Base-by-base conservation (phyloP, 2,888 invertebrate genomes). In the Onchidella celtica region DNA sequence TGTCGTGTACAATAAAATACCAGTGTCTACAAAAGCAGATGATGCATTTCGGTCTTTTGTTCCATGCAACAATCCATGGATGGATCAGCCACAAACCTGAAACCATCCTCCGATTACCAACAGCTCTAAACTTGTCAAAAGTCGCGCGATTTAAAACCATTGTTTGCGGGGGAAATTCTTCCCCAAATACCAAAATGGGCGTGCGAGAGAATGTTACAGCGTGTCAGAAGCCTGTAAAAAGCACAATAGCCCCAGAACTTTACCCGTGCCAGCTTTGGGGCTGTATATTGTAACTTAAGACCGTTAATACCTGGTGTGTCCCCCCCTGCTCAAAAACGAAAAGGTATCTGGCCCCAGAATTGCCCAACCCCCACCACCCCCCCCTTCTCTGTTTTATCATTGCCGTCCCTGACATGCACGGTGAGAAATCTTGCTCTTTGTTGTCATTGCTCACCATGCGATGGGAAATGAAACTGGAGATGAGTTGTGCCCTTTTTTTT, bases 261-360 rank as follows among this genome's bases (percentile, higher is more conserved):
- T 4, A 24, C 73, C 57, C 36, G 61, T 61, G 73, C 61, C 73
- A 73, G 57, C 73, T 29, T 24, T 61, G 14, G n/a, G n/a, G 24
- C 73, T 59, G 57, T 73, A 73, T 73, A 59, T 73, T 73, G 73
- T 73, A 73, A 73, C 73, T 24, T 61, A 73, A 73, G 73, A 73
- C 34, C 11, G 72, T 17, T 32, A 73, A 73, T 57, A 11, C 59
- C 1, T 27, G 59, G 36, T 4, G 57, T 73, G 73, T 57, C 73
- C 57, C 73, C n/a, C 34, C 57, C 14, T 32, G 36, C 24, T 76
- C 65, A 40, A 47, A n/a, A n/a, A 24, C 14, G n/a, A 29, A 47
- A 40, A n/a, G n/a, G n/a, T n/a, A n/a, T n/a, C n/a, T n/a, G n/a
- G n/a, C n/a, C n/a, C 3, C 61, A 17, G 0, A 47, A 76, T 38